Evolutionary conservation across 2,888 invertebrate genomes (phyloP), one percentile per base, ranked within the genome.

Genomic region (Leucoptera coffeella): DNA sequence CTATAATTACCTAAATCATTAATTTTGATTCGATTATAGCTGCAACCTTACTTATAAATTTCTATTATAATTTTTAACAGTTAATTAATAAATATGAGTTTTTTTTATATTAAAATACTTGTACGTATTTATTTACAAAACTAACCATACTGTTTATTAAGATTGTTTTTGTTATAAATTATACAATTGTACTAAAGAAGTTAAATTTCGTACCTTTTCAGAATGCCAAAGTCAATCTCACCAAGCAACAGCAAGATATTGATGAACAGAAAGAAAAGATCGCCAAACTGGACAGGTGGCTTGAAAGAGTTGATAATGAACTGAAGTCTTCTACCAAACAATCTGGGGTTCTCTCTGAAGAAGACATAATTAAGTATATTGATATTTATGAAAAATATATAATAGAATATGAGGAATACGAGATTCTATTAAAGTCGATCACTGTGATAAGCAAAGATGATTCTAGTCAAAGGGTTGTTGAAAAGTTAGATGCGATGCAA

Each of bases 401-500:
- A 24, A 50, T 50, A 36, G 62, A 69, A 36, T 67, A 69, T 34
- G 61, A 65, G 38, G 60, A 69, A 32, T 62, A 69, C 37, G 59
- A 67, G 41, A 47, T 56, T 36, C 51, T 67, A 38, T 42, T 67
- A 30, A 57, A 51, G 31, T 60, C 65, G 30, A 56, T 67, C 36
- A 56, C 54, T 54, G 52, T 64, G 50, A 56, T 59, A 51, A 50
- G 46, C 45, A 40, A 47, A 38, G 61, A 59, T 47, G 57, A 61
- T 54, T 60, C 67, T 69, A 67, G 67, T 67, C 67, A 64, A 34
- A 42, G 50, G 10, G 56, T 82, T 37, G 56, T 59, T 38, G 58
- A 73, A 30, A 80, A 81, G 41, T 49, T 83, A 35, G 60, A 56
- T 38, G 55, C 57, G 17, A 71, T 80, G 38, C 73, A 72, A 19